A percentile compares a stretch with the other conserved stretches of the same genome.
These are phyloP conservation scores for Omphaloscelis lunosa DNA, from an alignment of 2,888 invertebrate genomes.

Conservation along the genomic window DNA sequence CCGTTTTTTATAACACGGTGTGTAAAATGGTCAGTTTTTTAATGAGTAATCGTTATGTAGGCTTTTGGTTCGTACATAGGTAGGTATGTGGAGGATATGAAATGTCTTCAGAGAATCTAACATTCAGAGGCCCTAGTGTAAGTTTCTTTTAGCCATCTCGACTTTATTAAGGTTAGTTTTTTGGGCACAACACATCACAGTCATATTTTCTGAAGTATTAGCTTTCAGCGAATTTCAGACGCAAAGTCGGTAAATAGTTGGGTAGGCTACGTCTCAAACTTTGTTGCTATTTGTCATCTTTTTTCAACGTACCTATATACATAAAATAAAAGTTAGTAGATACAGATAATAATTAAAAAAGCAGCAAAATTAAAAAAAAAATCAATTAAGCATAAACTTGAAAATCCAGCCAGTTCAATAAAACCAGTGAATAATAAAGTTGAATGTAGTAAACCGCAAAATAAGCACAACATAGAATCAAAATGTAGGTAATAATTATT, in stretches of 20 bases:
- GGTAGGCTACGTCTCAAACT: neutral
- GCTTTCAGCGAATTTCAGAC: neutral
- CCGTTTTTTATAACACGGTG: constrained; percentile 24
- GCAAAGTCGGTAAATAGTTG: neutral
- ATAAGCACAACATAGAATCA: constrained; percentile 6
- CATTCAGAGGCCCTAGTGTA: too few relatives aligned
- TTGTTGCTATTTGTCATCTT: too few relatives aligned
- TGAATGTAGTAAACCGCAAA: constrained; percentile 20
- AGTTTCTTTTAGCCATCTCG: too few relatives aligned
- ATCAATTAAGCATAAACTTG: constrained; percentile 16
- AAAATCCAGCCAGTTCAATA: constrained; percentile 19
- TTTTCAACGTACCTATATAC: too few relatives aligned
- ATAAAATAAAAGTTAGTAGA: constrained; percentile 1
- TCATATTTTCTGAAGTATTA: neutral
- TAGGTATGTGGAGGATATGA: neutral
- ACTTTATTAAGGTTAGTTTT: neutral
- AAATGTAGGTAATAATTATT: constrained; percentile 50
- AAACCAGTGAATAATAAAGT: constrained; percentile 19
- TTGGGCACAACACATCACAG: neutral
- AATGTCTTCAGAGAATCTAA: neutral
- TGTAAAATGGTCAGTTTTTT: constrained; percentile 22
- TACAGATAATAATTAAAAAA: constrained; percentile 1
- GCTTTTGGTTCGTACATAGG: neutral
- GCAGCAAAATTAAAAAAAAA: neutral
- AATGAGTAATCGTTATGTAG: constrained; percentile 17